phyloP scores from a whole-genome alignment of 2,113 vertebrate genomes.

The Corythornis vintsioides region DNA sequence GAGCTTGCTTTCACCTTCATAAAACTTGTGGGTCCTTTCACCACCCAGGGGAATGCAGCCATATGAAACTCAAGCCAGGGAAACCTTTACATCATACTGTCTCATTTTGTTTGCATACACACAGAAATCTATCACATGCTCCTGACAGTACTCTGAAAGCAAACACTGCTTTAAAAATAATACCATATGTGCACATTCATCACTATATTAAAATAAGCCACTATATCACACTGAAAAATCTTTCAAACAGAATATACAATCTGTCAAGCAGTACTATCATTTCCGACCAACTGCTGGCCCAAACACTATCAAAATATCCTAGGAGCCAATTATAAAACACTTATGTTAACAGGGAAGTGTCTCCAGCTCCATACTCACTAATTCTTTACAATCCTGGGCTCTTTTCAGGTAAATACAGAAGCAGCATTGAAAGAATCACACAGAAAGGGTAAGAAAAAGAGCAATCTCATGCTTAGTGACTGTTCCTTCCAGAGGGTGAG shows the following conservation, averaged over 20 bases:
- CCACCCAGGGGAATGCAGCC: not conserved
- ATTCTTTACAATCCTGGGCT: not conserved
- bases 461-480: not conserved
- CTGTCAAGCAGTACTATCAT: conserved; percentile 34
- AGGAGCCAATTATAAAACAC: not conserved
- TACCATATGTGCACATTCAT: not conserved
- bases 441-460: not conserved
- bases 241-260: conserved; percentile 40
- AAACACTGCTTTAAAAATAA: not conserved
- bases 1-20: not conserved
- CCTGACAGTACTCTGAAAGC: not conserved
- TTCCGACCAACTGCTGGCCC: conserved; percentile 2
- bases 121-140: not conserved
- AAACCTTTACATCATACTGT: not conserved
- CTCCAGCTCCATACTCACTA: not conserved
- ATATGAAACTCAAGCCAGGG: not conserved
- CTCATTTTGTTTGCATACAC: not conserved
- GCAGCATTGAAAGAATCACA: not conserved
- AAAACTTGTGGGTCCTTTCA: not conserved
- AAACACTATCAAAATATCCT: not conserved
- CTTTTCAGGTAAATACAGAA: not conserved
- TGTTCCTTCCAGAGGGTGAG: not conserved
- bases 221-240: conserved; percentile 36
- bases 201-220: conserved; percentile 36
- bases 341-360: not conserved